Evolutionary conservation across 2,888 invertebrate species (phyloP).

Genomic region (Ophion slaviceki): DNA sequence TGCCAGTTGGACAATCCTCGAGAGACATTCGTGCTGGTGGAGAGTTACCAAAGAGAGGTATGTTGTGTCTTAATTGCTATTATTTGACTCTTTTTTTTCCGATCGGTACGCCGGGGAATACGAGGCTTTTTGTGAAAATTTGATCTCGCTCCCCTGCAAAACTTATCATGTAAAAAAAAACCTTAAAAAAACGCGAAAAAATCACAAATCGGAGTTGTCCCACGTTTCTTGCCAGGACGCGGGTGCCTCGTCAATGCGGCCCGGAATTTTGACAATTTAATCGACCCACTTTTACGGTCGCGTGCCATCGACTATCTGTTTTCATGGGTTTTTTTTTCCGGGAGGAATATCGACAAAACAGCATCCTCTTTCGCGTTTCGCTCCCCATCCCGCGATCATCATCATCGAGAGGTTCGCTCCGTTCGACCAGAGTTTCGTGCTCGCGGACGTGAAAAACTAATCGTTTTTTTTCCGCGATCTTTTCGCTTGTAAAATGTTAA

Average conservation of each 20-base stretch:
- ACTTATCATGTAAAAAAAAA: constrained; percentile 18
- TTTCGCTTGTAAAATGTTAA: constrained; percentile 4
- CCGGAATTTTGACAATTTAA: constrained; percentile 50
- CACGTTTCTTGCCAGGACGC: constrained; percentile 45
- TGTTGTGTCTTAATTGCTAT: constrained; percentile 65
- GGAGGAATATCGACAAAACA: constrained; percentile 81
- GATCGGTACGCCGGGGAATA: constrained; percentile 43
- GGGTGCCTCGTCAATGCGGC: not conserved
- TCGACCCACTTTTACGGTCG: constrained; percentile 68
- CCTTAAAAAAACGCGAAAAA: not conserved
- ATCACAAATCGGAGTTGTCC: not conserved
- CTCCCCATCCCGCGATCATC: constrained; percentile 62
- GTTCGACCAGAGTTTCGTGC: constrained; percentile 12
- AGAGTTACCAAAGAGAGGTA: constrained; percentile 77
- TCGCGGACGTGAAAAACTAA: constrained; percentile 17
- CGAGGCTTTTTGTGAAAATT: constrained; percentile 32
- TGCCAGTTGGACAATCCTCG: constrained; percentile 56
- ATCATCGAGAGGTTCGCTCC: constrained; percentile 52
- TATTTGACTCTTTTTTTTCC: constrained; percentile 60
- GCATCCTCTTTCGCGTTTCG: constrained; percentile 76
- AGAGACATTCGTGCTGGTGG: constrained; percentile 67
- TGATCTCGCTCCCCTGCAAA: constrained; percentile 13
- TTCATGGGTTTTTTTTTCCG: constrained; percentile 70
- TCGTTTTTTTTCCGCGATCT: constrained; percentile 22
- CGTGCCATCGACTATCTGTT: constrained; percentile 71